These are phyloP conservation scores for Drosophila albomicans DNA, from an alignment of 1,140 invertebrate species.

Conservation along the genomic window DNA sequence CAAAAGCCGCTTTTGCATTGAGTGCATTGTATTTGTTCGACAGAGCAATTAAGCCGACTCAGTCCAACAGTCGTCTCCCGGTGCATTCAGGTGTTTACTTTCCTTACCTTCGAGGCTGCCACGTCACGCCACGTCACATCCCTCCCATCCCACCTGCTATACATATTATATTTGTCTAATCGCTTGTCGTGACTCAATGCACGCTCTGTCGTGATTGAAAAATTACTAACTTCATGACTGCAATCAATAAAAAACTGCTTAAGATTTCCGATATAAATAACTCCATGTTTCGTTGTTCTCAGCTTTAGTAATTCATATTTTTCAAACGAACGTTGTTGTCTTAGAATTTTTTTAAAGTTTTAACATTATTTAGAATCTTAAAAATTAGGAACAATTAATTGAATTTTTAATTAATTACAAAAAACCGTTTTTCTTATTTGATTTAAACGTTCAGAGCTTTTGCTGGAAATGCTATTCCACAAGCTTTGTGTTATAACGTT, in stretches of 20 bases:
- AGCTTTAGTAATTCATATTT: no score
- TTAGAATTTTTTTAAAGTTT: no score
- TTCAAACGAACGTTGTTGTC: no score
- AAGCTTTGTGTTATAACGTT: background rate
- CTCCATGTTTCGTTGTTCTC: no score
- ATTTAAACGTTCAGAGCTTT: slow-evolving; percentile 11
- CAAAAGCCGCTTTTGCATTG: slow-evolving; percentile 13
- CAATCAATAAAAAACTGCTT: slow-evolving; percentile 24
- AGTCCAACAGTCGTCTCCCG: slow-evolving; percentile 2
- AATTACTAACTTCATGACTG: slow-evolving; percentile 7
- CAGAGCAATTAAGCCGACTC: slow-evolving; percentile 27
- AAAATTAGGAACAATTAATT: background rate
- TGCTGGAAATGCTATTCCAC: background rate
- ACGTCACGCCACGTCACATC: no score
- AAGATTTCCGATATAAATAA: background rate
- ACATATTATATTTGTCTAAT: background rate
- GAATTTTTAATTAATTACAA: background rate
- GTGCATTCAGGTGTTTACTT: slow-evolving; percentile 35
- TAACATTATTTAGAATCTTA: no score
- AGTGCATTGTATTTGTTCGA: slow-evolving; percentile 27
- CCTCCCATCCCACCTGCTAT: background rate
- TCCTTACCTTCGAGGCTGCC: slow-evolving; percentile 2
- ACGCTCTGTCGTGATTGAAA: slow-evolving; percentile 7
- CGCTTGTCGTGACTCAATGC: slow-evolving; percentile 1
- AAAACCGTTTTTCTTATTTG: background rate